Percentiles rank a stretch among this genome's conserved stretches.
Conservation (phyloP, 2,888 invertebrate species). For the Strigamia crassipes region DNA sequence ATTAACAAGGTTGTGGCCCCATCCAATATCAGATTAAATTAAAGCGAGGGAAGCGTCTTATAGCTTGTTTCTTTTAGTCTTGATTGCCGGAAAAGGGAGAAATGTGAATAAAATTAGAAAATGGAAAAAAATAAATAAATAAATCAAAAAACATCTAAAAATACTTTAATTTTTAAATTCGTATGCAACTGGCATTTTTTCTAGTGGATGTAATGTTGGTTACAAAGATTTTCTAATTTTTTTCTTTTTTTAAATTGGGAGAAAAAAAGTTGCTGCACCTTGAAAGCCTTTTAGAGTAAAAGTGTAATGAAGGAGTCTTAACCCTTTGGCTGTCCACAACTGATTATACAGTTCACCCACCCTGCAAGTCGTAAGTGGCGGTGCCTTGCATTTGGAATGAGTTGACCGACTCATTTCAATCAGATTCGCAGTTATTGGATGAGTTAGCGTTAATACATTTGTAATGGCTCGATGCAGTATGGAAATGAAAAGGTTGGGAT, state of each 20-base stretch:
- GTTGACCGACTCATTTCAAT: constrained; percentile 31
- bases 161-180: background rate
- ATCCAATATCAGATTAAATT: constrained; percentile 23
- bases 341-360: constrained; percentile 27
- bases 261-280: constrained; percentile 1
- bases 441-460: background rate
- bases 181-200: background rate
- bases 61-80: background rate
- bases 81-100: background rate
- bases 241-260: background rate
- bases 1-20: constrained; percentile 22
- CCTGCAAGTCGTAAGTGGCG: background rate
- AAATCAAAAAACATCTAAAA: background rate
- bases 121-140: background rate
- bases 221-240: background rate
- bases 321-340: constrained; percentile 33
- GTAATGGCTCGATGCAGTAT: background rate
- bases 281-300: constrained; percentile 4
- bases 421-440: background rate
- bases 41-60: background rate
- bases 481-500: background rate
- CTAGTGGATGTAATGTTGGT: background rate
- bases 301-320: constrained; percentile 17
- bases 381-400: constrained; percentile 18
- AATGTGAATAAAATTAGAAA: background rate